These are phyloP conservation scores for Dolichotis patagonum DNA, from an alignment of 2,113 vertebrate genomes.

Conservation along the genomic window DNA sequence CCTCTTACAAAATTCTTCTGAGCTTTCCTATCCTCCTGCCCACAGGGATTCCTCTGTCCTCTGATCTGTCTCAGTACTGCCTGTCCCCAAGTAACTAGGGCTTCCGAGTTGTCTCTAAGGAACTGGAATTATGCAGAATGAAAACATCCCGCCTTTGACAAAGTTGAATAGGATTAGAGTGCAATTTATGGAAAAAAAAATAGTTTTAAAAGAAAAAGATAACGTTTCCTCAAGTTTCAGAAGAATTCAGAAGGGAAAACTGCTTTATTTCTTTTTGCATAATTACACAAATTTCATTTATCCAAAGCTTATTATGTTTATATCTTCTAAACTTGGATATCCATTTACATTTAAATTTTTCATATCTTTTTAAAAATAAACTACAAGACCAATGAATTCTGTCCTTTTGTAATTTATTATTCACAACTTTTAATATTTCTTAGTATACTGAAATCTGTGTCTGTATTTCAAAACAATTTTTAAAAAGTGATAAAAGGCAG, in stretches of 20 bases:
- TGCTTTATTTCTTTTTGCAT: neutral
- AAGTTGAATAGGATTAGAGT: constrained; percentile 66
- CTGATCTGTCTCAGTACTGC: constrained; percentile 56
- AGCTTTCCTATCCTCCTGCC: neutral
- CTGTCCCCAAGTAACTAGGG: constrained; percentile 66
- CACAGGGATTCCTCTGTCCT: constrained; percentile 70
- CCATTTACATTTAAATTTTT: constrained; percentile 53
- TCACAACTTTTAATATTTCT: constrained; percentile 1
- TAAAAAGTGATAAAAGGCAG: neutral
- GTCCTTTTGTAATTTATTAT: neutral
- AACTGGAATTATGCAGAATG: constrained; percentile 66
- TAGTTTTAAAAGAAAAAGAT: constrained; percentile 58
- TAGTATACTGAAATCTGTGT: neutral
- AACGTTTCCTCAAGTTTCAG: neutral
- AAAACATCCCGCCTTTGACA: constrained; percentile 68
- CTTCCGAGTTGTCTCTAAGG: constrained; percentile 67
- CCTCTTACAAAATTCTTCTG: constrained; percentile 13
- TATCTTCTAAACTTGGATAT: neutral
- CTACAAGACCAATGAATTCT: neutral
- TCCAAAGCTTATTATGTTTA: neutral
- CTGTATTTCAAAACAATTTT: neutral
- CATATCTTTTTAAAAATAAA: neutral
- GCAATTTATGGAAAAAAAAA: constrained; percentile 56
- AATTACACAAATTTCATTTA: constrained; percentile 45
- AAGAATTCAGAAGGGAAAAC: neutral